Evolutionary conservation across 2,888 invertebrate species (phyloP).

Genomic region (Coenonympha glycerion): DNA sequence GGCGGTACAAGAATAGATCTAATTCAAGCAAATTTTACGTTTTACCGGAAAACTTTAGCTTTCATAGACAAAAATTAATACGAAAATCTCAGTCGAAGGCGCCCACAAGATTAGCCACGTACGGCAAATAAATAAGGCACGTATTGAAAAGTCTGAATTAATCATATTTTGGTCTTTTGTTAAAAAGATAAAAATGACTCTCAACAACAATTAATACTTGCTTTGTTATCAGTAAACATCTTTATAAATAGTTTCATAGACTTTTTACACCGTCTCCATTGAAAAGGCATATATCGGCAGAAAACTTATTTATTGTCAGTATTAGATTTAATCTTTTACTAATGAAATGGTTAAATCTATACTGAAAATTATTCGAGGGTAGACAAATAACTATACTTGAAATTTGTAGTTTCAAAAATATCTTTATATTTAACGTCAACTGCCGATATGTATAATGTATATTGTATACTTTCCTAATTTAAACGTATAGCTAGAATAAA

Average conservation of each 20-base stretch:
- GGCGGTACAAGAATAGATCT: too few species aligned
- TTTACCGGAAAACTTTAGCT: too few species aligned
- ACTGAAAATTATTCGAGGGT: too few species aligned
- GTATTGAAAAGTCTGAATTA: conserved; percentile 8
- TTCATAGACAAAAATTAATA: too few species aligned
- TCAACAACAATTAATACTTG: conserved; percentile 10
- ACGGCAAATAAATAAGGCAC: conserved; percentile 7
- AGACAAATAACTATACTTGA: too few species aligned
- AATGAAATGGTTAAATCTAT: neutral
- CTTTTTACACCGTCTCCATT: neutral
- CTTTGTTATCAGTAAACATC: neutral
- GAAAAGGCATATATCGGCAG: conserved; percentile 1
- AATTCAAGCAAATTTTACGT: too few species aligned
- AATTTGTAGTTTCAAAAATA: too few species aligned
- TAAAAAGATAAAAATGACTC: conserved; percentile 24
- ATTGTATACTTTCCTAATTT: conserved; percentile 1
- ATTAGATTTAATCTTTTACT: too few species aligned
- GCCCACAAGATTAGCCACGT: too few species aligned
- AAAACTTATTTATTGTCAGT: too few species aligned
- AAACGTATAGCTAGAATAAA: conserved; percentile 23
- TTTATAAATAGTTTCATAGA: conserved; percentile 9
- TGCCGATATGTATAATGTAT: neutral
- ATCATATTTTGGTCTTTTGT: conserved; percentile 23
- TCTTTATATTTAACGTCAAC: too few species aligned
- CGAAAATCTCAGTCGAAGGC: too few species aligned